phyloP scores from a whole-genome alignment of 30 jellyfish, hydroid and myxozoan genomes.

The Hydractinia symbiolongicarpus region DNA sequence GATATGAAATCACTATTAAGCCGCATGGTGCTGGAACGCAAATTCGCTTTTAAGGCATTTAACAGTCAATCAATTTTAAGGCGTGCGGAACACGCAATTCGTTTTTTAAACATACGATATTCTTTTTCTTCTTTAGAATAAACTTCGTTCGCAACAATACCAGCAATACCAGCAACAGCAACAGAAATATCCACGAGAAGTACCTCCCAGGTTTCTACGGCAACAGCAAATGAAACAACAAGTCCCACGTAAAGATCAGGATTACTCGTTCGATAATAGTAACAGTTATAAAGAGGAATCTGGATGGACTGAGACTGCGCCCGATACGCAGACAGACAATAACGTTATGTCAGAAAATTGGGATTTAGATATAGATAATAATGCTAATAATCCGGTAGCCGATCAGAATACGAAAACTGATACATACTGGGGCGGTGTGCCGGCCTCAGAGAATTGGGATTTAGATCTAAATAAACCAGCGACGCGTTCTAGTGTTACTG shows the following conservation, averaged over 20 bases:
- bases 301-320: slow-evolving; percentile 10
- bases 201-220: slow-evolving; percentile 88
- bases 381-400: background rate
- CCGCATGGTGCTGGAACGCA: too few species aligned
- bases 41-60: too few species aligned
- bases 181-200: slow-evolving; percentile 95
- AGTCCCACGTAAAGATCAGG: slow-evolving; percentile 25
- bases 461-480: slow-evolving; percentile 25
- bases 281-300: background rate
- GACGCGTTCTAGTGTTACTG: slow-evolving; percentile 19
- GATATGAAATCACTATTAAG: too few species aligned
- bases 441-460: slow-evolving; percentile 87
- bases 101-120: too few species aligned
- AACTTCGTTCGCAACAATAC: slow-evolving; percentile 68
- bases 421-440: slow-evolving; percentile 81
- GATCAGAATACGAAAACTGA: background rate
- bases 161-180: slow-evolving; percentile 95
- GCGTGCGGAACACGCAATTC: too few species aligned
- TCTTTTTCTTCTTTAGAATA: slow-evolving; percentile 9
- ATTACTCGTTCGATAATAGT: slow-evolving; percentile 5
- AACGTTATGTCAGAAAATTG: slow-evolving; percentile 11
- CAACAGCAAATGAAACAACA: slow-evolving; percentile 82
- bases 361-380: slow-evolving; percentile 21
- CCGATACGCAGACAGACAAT: slow-evolving; percentile 9
- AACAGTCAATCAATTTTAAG: too few species aligned